These are phyloP conservation scores for Catocala sponsa DNA, from an alignment of 2,888 invertebrate species.

Conservation along the genomic window DNA sequence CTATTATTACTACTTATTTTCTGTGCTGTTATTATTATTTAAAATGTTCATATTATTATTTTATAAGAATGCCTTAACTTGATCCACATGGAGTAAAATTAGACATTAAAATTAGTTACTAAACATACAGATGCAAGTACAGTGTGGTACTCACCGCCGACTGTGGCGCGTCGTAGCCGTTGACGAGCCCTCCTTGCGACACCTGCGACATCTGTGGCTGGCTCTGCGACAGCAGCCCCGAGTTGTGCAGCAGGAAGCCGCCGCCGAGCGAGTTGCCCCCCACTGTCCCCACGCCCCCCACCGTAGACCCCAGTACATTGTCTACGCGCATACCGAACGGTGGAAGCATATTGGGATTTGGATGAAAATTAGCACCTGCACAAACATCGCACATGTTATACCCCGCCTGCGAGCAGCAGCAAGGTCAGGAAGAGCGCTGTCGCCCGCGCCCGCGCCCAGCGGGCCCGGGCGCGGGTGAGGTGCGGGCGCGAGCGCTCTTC, in stretches of 20 bases:
- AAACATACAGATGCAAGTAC: too few species aligned
- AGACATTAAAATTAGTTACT: too few species aligned
- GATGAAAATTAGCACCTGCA: slow-evolving; percentile 86
- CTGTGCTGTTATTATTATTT: too few species aligned
- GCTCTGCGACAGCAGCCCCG: slow-evolving; percentile 64
- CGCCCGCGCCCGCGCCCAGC: background rate
- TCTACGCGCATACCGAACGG: slow-evolving; percentile 86
- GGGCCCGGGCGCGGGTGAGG: slow-evolving; percentile 1
- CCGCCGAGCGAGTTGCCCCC: slow-evolving; percentile 35
- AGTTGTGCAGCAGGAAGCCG: slow-evolving; percentile 73
- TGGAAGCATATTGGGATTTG: slow-evolving; percentile 82
- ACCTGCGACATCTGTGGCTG: slow-evolving; percentile 67
- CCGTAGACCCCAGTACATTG: slow-evolving; percentile 53
- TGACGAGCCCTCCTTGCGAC: slow-evolving; percentile 67
- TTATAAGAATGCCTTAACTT: too few species aligned
- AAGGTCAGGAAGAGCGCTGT: background rate
- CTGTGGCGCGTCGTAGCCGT: slow-evolving; percentile 77
- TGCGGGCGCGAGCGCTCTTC: slow-evolving; percentile 8
- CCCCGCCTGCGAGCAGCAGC: slow-evolving; percentile 16
- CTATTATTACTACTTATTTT: too few species aligned
- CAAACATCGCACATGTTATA: slow-evolving; percentile 39
- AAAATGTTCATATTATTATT: too few species aligned
- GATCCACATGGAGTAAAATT: too few species aligned
- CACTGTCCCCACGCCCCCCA: slow-evolving; percentile 32
- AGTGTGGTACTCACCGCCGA: slow-evolving; percentile 65